phyloP scores from a whole-genome alignment of 2,797 vertebrate species.

The Hemitrygon akajei region DNA sequence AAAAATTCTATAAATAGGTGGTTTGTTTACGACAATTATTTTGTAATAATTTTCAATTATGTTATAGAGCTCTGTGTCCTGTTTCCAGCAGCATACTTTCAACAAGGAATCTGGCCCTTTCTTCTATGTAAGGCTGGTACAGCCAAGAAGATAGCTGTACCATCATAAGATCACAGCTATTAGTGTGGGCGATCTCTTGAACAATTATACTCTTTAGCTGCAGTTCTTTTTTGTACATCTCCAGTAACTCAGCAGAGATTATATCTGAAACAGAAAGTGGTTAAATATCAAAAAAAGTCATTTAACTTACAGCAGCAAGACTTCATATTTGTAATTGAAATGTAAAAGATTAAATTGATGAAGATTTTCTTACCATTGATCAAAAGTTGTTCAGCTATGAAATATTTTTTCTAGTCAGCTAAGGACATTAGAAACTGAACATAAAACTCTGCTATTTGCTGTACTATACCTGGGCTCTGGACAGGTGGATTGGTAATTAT shows the following conservation, averaged over 20 bases:
- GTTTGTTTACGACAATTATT: neutral
- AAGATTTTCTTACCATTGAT: neutral
- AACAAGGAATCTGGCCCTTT: slow-evolving; percentile 58
- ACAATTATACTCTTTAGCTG: slow-evolving; percentile 67
- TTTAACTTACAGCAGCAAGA: neutral
- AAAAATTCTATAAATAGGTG: neutral
- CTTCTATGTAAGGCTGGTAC: slow-evolving; percentile 77
- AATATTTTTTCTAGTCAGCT: too few relatives aligned
- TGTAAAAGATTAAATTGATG: neutral
- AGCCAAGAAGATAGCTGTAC: slow-evolving; percentile 84
- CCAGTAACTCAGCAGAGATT: slow-evolving; percentile 56
- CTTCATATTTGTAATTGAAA: neutral
- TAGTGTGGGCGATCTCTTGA: slow-evolving; percentile 70
- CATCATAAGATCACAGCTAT: slow-evolving; percentile 64
- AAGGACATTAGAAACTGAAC: neutral
- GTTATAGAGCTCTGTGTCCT: slow-evolving; percentile 66
- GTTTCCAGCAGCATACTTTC: slow-evolving; percentile 88
- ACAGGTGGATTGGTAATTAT: neutral
- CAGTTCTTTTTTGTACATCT: slow-evolving; percentile 73
- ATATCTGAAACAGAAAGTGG: slow-evolving; percentile 57
- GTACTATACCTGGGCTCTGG: neutral
- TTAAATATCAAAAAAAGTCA: neutral
- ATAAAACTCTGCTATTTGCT: neutral
- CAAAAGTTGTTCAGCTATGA: neutral
- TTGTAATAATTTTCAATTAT: neutral